Base-by-base conservation (phyloP, 2,113 vertebrate species). In the Prietella phreatophila region DNA sequence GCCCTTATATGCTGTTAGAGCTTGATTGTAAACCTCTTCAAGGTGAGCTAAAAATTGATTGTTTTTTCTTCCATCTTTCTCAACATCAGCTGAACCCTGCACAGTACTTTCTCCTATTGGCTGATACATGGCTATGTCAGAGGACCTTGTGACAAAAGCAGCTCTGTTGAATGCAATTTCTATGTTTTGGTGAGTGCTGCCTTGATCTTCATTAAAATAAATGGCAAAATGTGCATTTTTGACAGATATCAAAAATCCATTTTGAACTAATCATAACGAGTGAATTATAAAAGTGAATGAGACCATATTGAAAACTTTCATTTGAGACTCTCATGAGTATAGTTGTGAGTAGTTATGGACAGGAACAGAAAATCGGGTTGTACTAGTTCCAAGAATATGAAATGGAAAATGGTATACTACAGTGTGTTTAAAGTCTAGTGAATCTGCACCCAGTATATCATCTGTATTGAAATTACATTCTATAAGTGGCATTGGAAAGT, bases 401-500 rank as follows among this genome's bases (percentile, higher is more conserved):
- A 42, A 36, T 67, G 19, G 1, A 33, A 73, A 42, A 47, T 69
- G 67, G 58, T 83, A 85, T 33, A 71, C 8, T 69, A 33, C 78
- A 69, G 56, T 80, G 53, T 47, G 36, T 78, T 83, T 39, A 83
- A 88, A 19, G 14, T 42, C 71, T 13, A 76, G 20, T 58, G n/a
- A n/a, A 30, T 47, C 30, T 83, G n/a, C 15, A 63, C 6, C 27
- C 36, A 22, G 13, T 71, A 39, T 30, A 85, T 85, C 9, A 39
- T 83, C 25, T 79, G 71, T 30, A 27, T 71, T 19, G 7, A 61
- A 50, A 53, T 36, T 2, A 60, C 25, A 42, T 71, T n/a, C 58
- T 86, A 61, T 81, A 65, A 81, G 53, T 82, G 50, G 63, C 33
- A 36, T 82, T 69, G 17, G 30, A 82, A 79, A 53, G 25, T 79